A percentile compares a stretch with the other conserved stretches of the same genome.
These are phyloP conservation scores for Erythrocercus mccallii DNA, from an alignment of 2,113 vertebrate species.

Conservation along the genomic window DNA sequence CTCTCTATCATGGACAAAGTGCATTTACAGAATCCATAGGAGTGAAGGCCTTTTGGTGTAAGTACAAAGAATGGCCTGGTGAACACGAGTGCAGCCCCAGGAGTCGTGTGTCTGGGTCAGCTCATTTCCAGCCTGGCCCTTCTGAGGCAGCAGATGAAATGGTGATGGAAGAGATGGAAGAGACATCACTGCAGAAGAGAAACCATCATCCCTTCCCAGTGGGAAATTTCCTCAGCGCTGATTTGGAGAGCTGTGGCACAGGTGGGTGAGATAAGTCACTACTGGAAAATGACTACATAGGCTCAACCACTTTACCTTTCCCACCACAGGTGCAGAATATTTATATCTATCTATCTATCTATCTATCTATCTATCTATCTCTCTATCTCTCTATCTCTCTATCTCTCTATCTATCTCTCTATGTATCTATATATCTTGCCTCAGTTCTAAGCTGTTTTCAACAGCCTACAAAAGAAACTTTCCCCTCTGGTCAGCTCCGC, in stretches of 20 bases:
- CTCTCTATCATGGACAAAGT: neutral
- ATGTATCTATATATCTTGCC: no score
- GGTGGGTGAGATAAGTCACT: neutral
- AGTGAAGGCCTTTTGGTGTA: neutral
- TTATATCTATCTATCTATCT: neutral
- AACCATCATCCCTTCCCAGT: neutral
- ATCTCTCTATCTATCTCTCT: no score
- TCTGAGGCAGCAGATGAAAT: neutral
- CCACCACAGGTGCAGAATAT: neutral
- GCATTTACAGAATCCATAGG: neutral
- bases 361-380: no score
- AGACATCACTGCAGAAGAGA: neutral
- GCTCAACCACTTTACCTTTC: neutral
- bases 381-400: no score
- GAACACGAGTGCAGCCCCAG: no score
- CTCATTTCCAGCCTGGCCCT: neutral
- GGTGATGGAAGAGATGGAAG: neutral
- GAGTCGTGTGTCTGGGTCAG: fast-evolving
- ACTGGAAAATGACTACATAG: neutral
- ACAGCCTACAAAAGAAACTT: neutral
- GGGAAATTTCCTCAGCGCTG: neutral
- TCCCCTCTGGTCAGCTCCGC: neutral
- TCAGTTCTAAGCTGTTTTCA: neutral
- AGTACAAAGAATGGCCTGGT: neutral
- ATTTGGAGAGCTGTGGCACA: neutral